phyloP scores from a whole-genome alignment of 2,888 invertebrate genomes.

The Stenoptilia bipunctidactyla region DNA sequence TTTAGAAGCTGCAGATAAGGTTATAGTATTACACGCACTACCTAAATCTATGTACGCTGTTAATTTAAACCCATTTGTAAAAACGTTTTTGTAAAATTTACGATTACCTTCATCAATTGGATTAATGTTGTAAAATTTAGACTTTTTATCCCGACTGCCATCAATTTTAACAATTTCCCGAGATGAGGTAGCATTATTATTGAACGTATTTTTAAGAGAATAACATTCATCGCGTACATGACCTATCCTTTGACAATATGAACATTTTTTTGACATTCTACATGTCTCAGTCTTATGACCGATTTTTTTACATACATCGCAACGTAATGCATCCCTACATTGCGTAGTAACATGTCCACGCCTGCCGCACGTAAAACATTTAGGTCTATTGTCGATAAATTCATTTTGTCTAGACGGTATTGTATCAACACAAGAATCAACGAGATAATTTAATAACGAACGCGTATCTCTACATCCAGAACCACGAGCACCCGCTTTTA shows the following conservation, averaged over 20 bases:
- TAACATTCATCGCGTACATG: conserved; percentile 4
- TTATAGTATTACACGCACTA: conserved; percentile 6
- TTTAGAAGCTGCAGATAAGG: conserved; percentile 4
- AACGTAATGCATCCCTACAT: conserved; percentile 3
- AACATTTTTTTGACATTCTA: conserved; percentile 3
- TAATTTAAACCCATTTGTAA: too few relatives aligned
- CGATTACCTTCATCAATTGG: too few relatives aligned
- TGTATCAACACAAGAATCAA: too few relatives aligned
- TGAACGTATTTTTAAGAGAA: not conserved
- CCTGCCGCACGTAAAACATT: conserved; percentile 5
- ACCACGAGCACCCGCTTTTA: too few relatives aligned
- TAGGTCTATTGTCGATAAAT: not conserved
- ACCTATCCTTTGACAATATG: conserved; percentile 5
- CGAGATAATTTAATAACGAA: too few relatives aligned
- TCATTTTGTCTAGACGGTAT: too few relatives aligned
- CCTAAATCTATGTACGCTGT: too few relatives aligned
- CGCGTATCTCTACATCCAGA: too few relatives aligned
- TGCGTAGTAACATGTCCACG: conserved; percentile 2
- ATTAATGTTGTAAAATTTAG: too few relatives aligned
- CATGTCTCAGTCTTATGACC: conserved; percentile 4
- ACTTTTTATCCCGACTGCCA: not conserved
- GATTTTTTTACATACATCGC: conserved; percentile 3
- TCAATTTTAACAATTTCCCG: not conserved
- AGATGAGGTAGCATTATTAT: not conserved
- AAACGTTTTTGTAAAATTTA: too few relatives aligned